phyloP scores from a whole-genome alignment of 2,797 vertebrate genomes.

The Bradypodion pumilum region DNA sequence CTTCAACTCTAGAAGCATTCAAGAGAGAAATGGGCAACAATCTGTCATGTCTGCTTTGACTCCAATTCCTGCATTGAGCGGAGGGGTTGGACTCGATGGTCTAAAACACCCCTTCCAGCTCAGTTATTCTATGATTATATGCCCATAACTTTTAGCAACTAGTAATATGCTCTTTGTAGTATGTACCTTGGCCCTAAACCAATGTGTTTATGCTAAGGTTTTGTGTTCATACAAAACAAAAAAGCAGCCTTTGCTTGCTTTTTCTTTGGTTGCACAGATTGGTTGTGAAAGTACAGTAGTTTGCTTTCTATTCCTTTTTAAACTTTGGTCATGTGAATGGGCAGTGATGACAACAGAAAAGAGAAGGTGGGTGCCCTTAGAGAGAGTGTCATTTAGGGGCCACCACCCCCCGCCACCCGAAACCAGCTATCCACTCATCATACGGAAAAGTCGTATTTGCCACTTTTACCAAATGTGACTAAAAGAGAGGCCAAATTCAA shows the following conservation, averaged over 20 bases:
- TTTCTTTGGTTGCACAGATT: background rate
- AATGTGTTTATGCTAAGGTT: too few relatives aligned
- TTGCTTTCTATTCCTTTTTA: too few relatives aligned
- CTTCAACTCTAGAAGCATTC: too few relatives aligned
- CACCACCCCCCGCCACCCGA: background rate
- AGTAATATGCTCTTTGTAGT: too few relatives aligned
- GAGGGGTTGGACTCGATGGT: too few relatives aligned
- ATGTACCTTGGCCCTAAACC: too few relatives aligned
- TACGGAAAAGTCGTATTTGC: background rate
- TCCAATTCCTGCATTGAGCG: too few relatives aligned
- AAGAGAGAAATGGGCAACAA: too few relatives aligned
- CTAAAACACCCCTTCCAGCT: too few relatives aligned
- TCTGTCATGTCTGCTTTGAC: too few relatives aligned
- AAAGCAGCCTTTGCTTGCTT: background rate
- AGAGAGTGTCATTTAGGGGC: background rate
- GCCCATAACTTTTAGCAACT: too few relatives aligned
- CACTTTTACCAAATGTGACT: background rate
- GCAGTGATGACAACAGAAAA: background rate
- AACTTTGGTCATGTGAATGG: background rate
- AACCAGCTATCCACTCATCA: background rate
- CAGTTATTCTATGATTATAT: too few relatives aligned
- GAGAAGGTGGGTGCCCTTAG: background rate
- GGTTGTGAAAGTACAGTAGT: background rate
- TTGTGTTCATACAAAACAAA: background rate
- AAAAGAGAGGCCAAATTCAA: background rate